Conservation (phyloP, 2,113 vertebrate genomes). For the Baryphthengus martii region DNA sequence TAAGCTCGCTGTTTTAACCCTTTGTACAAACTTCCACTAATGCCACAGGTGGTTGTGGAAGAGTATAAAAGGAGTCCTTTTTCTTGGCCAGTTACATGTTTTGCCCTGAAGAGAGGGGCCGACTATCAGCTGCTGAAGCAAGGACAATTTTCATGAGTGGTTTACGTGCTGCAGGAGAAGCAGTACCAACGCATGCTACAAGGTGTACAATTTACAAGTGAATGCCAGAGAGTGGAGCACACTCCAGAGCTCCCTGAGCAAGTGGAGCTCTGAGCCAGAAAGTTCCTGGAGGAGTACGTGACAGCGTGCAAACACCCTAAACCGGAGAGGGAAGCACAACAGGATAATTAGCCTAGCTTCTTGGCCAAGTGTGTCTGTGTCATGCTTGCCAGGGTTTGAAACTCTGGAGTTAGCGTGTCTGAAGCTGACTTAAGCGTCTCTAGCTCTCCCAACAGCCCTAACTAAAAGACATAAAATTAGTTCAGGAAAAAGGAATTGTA, state of each 20-base stretch:
- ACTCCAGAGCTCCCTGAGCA: background rate
- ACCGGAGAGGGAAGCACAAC: background rate
- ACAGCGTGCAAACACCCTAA: background rate
- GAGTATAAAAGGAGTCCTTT: background rate
- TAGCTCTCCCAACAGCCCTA: background rate
- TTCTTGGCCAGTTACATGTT: background rate
- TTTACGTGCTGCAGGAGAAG: background rate
- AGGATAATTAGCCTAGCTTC: background rate
- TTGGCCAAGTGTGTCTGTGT: background rate
- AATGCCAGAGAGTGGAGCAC: background rate
- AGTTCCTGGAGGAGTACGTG: background rate
- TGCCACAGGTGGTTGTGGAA: background rate
- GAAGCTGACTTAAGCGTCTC: background rate
- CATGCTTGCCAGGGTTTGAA: background rate
- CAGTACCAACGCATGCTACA: background rate
- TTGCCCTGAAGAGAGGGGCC: background rate
- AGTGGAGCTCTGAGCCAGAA: background rate
- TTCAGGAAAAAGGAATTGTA: background rate
- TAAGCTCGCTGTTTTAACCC: background rate
- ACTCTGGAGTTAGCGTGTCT: fast-evolving
- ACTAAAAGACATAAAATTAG: background rate
- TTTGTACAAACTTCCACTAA: background rate
- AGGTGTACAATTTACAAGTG: background rate
- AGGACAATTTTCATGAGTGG: background rate
- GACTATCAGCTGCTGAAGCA: background rate